Evolutionary conservation across 1,140 invertebrate genomes (phyloP).

Genomic region (Drosophila bocqueti): DNA sequence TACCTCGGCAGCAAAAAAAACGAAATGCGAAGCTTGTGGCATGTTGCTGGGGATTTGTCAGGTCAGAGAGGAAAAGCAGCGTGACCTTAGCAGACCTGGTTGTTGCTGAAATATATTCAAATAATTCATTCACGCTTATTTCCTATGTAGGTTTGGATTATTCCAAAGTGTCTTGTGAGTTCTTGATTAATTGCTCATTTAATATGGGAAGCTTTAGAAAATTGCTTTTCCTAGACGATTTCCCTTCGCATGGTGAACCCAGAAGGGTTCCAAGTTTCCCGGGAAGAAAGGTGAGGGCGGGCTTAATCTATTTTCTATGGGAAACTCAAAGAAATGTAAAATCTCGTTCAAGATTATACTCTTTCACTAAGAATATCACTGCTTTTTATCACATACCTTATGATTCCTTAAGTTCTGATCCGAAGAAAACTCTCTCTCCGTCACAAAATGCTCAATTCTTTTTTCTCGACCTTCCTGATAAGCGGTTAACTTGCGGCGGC

Average conservation of each 20-base stretch:
- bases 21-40: neutral
- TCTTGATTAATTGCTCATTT: constrained; percentile 27
- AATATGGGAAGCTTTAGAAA: constrained; percentile 8
- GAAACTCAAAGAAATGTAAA: neutral
- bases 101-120: constrained; percentile 10
- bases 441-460: constrained; percentile 15
- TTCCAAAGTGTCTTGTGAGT: neutral
- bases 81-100: neutral
- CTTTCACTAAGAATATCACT: no score
- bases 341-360: neutral
- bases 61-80: neutral
- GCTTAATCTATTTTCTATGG: neutral
- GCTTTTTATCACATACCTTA: no score
- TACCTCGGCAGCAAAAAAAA: neutral
- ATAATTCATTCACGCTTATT: constrained; percentile 15
- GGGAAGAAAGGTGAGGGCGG: no score
- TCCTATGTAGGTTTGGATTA: neutral
- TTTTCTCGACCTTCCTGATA: constrained; percentile 8
- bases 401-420: no score
- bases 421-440: neutral
- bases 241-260: no score
- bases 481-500: constrained; percentile 21
- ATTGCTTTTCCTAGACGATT: no score
- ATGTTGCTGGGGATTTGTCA: constrained; percentile 19
- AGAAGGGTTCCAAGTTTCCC: no score